phyloP scores from a whole-genome alignment of 2,888 invertebrate genomes.

The Ophioninae sp. region DNA sequence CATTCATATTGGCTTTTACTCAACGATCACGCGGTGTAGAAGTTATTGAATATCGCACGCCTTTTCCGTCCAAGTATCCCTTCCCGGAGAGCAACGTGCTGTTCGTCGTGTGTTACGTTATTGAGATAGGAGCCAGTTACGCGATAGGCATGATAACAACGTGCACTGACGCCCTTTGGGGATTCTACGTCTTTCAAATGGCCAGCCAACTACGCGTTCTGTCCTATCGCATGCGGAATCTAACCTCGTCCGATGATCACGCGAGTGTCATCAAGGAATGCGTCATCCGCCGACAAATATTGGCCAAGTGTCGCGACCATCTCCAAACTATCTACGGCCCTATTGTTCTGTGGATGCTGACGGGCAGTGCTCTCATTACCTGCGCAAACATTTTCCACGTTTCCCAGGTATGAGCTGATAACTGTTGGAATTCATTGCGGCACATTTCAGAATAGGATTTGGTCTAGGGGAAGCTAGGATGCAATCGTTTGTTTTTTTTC shows the following conservation, averaged over 20 bases:
- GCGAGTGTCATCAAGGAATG: slow-evolving; percentile 39
- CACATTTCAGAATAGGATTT: too few species aligned
- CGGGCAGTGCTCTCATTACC: slow-evolving; percentile 41
- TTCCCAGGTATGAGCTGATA: slow-evolving; percentile 23
- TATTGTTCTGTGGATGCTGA: slow-evolving; percentile 43
- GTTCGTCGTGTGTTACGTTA: slow-evolving; percentile 62
- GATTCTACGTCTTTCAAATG: slow-evolving; percentile 65
- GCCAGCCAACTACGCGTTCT: slow-evolving; percentile 48
- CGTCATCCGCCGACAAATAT: slow-evolving; percentile 30
- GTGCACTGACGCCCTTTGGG: slow-evolving; percentile 67
- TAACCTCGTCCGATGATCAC: slow-evolving; percentile 18
- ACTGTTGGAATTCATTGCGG: too few species aligned
- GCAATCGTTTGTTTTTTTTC: too few species aligned
- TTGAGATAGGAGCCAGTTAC: slow-evolving; percentile 55
- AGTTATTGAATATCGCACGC: slow-evolving; percentile 57
- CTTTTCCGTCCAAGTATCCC: slow-evolving; percentile 64
- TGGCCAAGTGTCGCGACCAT: slow-evolving; percentile 35
- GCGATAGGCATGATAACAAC: slow-evolving; percentile 45
- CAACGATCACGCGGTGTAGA: slow-evolving; percentile 36
- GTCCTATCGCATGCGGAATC: slow-evolving; percentile 41
- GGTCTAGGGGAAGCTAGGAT: too few species aligned
- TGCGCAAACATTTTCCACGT: slow-evolving; percentile 52
- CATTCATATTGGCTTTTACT: slow-evolving; percentile 52
- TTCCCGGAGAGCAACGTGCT: slow-evolving; percentile 52
- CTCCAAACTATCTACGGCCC: slow-evolving; percentile 58